phyloP scores from a whole-genome alignment of 1,140 invertebrate genomes.

The Aphaenogaster rudis region DNA sequence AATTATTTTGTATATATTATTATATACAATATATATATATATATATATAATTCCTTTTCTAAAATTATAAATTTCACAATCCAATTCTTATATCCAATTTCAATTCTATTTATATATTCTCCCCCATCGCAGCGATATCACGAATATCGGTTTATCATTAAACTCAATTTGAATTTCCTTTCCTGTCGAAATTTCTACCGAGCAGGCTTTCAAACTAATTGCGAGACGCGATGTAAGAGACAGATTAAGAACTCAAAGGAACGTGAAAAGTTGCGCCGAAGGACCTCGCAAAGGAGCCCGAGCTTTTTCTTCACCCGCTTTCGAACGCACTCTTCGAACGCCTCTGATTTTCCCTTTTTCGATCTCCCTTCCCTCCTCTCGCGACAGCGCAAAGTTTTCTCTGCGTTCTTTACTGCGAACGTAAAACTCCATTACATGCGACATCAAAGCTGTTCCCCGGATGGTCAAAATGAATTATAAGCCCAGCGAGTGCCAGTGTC shows the following conservation, averaged over 20 bases:
- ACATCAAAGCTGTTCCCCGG: constrained; percentile 72
- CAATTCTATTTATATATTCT: not conserved
- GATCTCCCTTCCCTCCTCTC: not conserved
- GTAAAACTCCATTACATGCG: constrained; percentile 74
- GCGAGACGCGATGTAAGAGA: constrained; percentile 67
- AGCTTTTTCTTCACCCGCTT: constrained; percentile 14
- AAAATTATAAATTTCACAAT: not conserved
- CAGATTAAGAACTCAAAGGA: constrained; percentile 76
- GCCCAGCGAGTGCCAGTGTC: not conserved
- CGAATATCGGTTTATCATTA: constrained; percentile 49
- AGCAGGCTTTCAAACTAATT: constrained; percentile 79
- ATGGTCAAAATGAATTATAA: constrained; percentile 43
- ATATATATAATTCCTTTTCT: not conserved
- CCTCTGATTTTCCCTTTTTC: constrained; percentile 34
- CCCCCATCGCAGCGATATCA: not conserved
- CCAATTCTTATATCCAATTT: not conserved
- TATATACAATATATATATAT: not conserved
- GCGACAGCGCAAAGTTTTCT: constrained; percentile 42
- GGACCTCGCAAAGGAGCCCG: constrained; percentile 20
- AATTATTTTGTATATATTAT: not conserved
- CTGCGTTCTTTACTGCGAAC: constrained; percentile 51
- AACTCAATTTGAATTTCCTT: constrained; percentile 62
- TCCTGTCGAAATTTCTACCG: constrained; percentile 57
- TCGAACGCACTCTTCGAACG: constrained; percentile 23
- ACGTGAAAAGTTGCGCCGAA: constrained; percentile 62